Percentiles rank a stretch among this genome's conserved stretches.
These are phyloP conservation scores for Heterodera carotae DNA, from an alignment of 1,140 invertebrate genomes.

Conservation along the genomic window DNA sequence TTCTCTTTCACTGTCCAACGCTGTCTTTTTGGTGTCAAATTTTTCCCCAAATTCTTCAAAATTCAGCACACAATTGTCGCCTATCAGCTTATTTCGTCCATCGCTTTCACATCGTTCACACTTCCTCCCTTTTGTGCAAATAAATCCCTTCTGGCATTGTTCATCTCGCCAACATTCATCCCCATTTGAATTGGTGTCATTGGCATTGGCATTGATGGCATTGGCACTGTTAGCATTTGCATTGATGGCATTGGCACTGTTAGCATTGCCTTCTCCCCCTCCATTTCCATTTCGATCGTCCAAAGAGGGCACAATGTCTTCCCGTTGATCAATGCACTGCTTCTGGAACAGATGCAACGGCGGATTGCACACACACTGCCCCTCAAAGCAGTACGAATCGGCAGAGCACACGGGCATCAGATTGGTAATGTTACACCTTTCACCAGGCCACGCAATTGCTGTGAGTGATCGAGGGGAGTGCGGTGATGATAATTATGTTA, in stretches of 20 bases:
- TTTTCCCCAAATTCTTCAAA: constrained; percentile 14
- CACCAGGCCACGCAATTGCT: constrained; percentile 44
- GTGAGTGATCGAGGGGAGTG: constrained; percentile 22
- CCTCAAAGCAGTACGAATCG: constrained; percentile 37
- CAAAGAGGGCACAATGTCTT: not conserved
- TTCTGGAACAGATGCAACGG: constrained; percentile 34
- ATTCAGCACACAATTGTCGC: not conserved
- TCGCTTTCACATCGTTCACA: not conserved
- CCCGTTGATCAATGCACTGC: constrained; percentile 32
- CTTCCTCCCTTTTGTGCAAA: not conserved
- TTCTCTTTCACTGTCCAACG: constrained; percentile 2
- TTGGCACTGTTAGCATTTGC: too few species aligned
- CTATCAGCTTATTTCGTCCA: not conserved
- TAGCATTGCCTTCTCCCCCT: not conserved
- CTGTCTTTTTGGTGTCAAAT: not conserved
- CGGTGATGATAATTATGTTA: constrained; percentile 20
- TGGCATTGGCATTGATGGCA: too few species aligned
- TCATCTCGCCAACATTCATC: not conserved
- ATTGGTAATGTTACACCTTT: constrained; percentile 30
- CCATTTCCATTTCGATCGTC: constrained; percentile 25
- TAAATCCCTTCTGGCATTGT: not conserved
- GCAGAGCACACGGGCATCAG: constrained; percentile 32
- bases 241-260: too few species aligned
- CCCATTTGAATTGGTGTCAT: not conserved
- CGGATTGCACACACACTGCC: constrained; percentile 35